Conservation (phyloP, 2,888 invertebrate genomes). For the Diabrotica balteata region DNA sequence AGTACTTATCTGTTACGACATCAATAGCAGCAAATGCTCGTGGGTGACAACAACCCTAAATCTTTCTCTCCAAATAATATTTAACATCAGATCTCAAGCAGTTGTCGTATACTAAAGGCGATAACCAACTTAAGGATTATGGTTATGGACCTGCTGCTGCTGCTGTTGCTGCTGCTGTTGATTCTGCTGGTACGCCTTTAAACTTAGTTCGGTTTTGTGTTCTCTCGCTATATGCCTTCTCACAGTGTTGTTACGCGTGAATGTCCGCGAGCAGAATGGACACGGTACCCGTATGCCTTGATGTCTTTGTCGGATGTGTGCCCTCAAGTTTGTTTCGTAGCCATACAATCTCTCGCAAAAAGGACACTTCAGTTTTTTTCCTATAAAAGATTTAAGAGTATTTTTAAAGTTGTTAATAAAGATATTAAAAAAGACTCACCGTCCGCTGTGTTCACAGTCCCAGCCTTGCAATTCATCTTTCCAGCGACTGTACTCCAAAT, state of each 20-base stretch:
- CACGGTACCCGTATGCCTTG: conserved; percentile 92
- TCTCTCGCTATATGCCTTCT: conserved; percentile 89
- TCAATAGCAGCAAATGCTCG: conserved; percentile 50
- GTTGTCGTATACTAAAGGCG: conserved; percentile 13
- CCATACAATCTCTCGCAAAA: conserved; percentile 92
- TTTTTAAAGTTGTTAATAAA: too few species aligned
- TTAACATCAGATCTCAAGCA: conserved; percentile 48
- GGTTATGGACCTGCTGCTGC: conserved; percentile 67
- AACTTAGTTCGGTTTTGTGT: conserved; percentile 78
- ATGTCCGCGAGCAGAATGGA: conserved; percentile 88
- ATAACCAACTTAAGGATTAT: conserved; percentile 65
- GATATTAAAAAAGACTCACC: conserved; percentile 64
- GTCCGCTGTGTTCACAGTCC: conserved; percentile 84
- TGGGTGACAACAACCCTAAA: conserved; percentile 44
- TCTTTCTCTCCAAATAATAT: conserved; percentile 40
- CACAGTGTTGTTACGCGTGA: conserved; percentile 92
- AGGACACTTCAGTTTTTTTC: conserved; percentile 90
- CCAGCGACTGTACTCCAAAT: conserved; percentile 67
- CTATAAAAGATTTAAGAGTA: conserved; percentile 62
- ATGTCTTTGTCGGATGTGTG: conserved; percentile 90
- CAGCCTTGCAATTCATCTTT: conserved; percentile 68
- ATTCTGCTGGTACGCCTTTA: conserved; percentile 60
- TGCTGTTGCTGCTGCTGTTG: conserved; percentile 58
- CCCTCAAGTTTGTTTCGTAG: conserved; percentile 90
- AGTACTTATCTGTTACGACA: conserved; percentile 48